Evolutionary conservation across 2,888 invertebrate species (phyloP).

Genomic region (Esperia sulphurella): DNA sequence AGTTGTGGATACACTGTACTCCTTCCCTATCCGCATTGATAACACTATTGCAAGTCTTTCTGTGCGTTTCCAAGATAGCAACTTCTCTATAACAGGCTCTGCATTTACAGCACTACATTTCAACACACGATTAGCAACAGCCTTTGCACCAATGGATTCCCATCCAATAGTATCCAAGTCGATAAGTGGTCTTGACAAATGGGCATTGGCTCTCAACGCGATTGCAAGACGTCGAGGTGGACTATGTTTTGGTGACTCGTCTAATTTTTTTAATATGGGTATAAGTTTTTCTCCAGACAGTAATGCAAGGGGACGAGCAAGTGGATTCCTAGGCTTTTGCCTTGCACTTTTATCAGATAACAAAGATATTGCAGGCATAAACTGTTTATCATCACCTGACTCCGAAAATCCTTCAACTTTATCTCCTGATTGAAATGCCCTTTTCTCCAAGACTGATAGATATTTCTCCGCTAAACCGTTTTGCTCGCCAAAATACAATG

Average conservation of each 20-base stretch:
- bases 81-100: conserved; percentile 21
- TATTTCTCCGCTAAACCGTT: conserved; percentile 35
- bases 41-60: conserved; percentile 34
- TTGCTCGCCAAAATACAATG: conserved; percentile 44
- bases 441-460: conserved; percentile 13
- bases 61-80: conserved; percentile 35
- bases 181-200: conserved; percentile 33
- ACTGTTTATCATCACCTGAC: conserved; percentile 16
- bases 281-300: background rate
- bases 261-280: conserved; percentile 11
- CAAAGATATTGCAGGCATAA: no score
- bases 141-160: conserved; percentile 39
- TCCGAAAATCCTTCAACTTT: conserved; percentile 23
- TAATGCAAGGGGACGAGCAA: conserved; percentile 21
- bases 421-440: conserved; percentile 24
- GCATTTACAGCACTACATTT: conserved; percentile 27
- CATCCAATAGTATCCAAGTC: conserved; percentile 34
- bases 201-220: conserved; percentile 37
- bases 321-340: conserved; percentile 7
- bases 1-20: conserved; percentile 20
- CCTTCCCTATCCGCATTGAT: conserved; percentile 25
- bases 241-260: conserved; percentile 13
- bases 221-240: conserved; percentile 22
- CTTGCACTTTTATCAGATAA: background rate
- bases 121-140: conserved; percentile 36